Base-by-base conservation (phyloP, 2,888 invertebrate genomes). In the Lasioglossum oenotherae region DNA sequence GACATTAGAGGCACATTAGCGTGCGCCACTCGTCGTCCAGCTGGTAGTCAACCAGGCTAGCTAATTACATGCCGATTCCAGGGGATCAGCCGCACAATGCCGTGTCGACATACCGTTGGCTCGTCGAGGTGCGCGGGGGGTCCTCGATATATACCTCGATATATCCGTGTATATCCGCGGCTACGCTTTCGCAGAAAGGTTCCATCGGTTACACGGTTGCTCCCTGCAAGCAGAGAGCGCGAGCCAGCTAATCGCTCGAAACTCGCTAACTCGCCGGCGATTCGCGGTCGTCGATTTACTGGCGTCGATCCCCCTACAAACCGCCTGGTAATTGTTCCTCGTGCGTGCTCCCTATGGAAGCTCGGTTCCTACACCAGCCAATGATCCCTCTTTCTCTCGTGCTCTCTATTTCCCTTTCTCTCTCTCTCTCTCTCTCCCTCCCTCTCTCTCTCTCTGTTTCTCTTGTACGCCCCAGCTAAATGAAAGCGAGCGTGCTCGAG, bases 1-100 rank as follows among this genome's bases (percentile, higher is more conserved):
- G 93, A 93, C 93, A 94, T 94, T 94, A 94, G 93, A 93, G 93
- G 91, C 92, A 92, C 94, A 94, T 94, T 94, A 94, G 93, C 92
- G 92, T 88, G 90, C 91, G 87, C 89, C 86, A 90, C 93, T 92
- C 93, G 93, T 94, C 92, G 92, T 89, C 92, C 94, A 94, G 92
- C 94, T 94, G 94, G 92, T 91, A 89, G 89, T 77, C 88, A 90
- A 92, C 89, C 90, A 87, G 91, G 88, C 92, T 92, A 92, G 90
- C 90, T 93, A 93, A 93, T 92, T 93, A 92, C 92, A 92, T 93
- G 91, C 91, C 91, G 92, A 93, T 93, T 93, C 91, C 86, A 80
- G 88, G 86, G 88, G 92, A 93, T 92, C 91, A 90, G 87, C 90
- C 87, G 87, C 78, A 85, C 90, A 91, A 88, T 91, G 86, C 84